Conservation (phyloP, 2,888 invertebrate species). For the Lithophane ornitopus region DNA sequence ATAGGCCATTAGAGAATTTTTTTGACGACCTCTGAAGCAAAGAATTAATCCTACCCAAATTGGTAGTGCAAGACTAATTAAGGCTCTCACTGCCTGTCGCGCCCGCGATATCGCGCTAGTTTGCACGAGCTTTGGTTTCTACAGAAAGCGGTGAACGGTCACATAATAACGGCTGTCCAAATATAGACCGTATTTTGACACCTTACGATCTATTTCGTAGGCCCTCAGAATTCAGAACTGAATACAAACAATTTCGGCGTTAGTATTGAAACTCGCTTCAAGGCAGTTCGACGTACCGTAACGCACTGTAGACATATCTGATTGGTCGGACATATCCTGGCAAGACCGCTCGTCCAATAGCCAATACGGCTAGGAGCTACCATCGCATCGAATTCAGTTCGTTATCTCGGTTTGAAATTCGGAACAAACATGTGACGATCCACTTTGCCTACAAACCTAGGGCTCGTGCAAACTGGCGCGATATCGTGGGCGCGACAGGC, state of each 20-base stretch:
- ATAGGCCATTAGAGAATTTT: no score
- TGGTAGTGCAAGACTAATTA: no score
- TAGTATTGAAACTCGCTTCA: neutral
- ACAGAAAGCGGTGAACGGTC: no score
- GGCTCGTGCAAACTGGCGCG: no score
- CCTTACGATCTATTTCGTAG: neutral
- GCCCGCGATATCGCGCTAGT: no score
- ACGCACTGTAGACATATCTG: neutral
- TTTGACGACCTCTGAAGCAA: no score
- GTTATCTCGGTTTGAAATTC: neutral
- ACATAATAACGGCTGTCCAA: no score
- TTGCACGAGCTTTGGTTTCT: no score
- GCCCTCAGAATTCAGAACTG: neutral
- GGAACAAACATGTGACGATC: neutral
- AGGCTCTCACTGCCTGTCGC: no score
- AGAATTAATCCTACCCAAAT: no score
- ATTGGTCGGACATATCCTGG: neutral
- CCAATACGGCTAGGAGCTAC: neutral
- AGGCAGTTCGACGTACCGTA: neutral
- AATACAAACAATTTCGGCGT: neutral
- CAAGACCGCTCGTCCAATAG: neutral
- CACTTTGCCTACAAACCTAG: neutral
- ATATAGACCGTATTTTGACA: no score
- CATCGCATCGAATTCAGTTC: neutral
- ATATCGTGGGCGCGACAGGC: no score